Percentiles rank a stretch among this genome's conserved stretches.
These are phyloP conservation scores for Netelia inedita DNA, from an alignment of 2,888 invertebrate genomes.

Conservation along the genomic window DNA sequence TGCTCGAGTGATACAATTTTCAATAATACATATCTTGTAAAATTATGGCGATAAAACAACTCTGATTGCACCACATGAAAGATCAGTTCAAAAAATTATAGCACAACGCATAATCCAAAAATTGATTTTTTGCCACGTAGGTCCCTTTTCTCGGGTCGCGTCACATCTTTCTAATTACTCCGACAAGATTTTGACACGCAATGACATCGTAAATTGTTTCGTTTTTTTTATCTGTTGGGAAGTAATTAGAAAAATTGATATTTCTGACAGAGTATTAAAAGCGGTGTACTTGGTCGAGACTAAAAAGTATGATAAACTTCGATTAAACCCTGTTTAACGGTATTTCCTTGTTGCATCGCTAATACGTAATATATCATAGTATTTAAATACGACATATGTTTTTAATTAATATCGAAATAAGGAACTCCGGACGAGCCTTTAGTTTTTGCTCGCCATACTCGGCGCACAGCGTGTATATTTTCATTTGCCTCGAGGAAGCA, in stretches of 20 bases:
- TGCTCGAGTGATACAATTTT: too few species aligned
- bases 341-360: conserved; percentile 45
- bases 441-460: conserved; percentile 39
- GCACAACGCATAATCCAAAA: too few species aligned
- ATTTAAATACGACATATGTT: conserved; percentile 20
- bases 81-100: too few species aligned
- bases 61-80: too few species aligned
- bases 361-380: conserved; percentile 29
- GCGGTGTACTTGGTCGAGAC: conserved; percentile 26
- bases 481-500: conserved; percentile 21
- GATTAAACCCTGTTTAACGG: conserved; percentile 66
- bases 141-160: too few species aligned
- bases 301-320: conserved; percentile 50
- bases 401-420: conserved; percentile 37
- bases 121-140: too few species aligned
- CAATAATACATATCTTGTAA: too few species aligned
- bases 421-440: conserved; percentile 59
- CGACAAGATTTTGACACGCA: neutral
- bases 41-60: too few species aligned
- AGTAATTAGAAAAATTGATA: conserved; percentile 7
- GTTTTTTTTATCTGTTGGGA: neutral
- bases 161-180: conserved; percentile 8
- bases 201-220: neutral
- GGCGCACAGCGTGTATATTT: conserved; percentile 12
- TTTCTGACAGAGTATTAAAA: neutral